Base-by-base conservation (phyloP, 2,113 vertebrate species). In the Addax nasomaculatus region DNA sequence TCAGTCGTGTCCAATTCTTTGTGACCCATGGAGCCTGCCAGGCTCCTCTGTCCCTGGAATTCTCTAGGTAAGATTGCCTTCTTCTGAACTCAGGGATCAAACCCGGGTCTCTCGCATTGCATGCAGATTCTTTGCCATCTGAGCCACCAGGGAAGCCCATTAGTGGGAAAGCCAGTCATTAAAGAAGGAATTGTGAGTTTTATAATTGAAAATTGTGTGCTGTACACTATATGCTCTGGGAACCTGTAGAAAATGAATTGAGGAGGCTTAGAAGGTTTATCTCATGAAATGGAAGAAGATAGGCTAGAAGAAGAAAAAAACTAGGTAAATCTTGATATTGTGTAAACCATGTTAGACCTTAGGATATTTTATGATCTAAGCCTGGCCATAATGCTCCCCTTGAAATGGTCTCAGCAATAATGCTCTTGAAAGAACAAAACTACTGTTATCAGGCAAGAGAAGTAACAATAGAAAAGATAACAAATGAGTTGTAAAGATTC, bases 71-170 rank as follows among this genome's bases (percentile, higher is more conserved):
- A 39, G n/a, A 39, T 39, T 5, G 0, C n/a, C 67, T 70, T 70
- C 64, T 70, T 70, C n/a, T 36, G 19, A 70, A 70, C n/a, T 12
- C n/a, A 23, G 19, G 67, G 67, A 70, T 70, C 67, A 70, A 70
- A 70, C 17, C 64, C 0, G 0, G n/a, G 64, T 21, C 64, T 70
- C 4, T 36, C 1, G 4, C n/a, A 5, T 21, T 70, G n/a, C 64
- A 70, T n/a, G n/a, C n/a, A 36, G 64, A 70, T 70, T 70, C 8
- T 70, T 70, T 70, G 64, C 64, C 17, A 70, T 70, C 17, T 70
- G 64, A 70, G 64, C 64, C 17, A 70, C n/a, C 8, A 70, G 17
- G 17, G n/a, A 70, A 70, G n/a, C 17, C 64, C 9, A 5, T 21
- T 62, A 80, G 55, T 29, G 57, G 43, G 57, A 80, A 80, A 62